Percentiles rank a stretch among this genome's conserved stretches.
phyloP scores from a whole-genome alignment of 2,797 vertebrate genomes.

The Nothura maculosa region DNA sequence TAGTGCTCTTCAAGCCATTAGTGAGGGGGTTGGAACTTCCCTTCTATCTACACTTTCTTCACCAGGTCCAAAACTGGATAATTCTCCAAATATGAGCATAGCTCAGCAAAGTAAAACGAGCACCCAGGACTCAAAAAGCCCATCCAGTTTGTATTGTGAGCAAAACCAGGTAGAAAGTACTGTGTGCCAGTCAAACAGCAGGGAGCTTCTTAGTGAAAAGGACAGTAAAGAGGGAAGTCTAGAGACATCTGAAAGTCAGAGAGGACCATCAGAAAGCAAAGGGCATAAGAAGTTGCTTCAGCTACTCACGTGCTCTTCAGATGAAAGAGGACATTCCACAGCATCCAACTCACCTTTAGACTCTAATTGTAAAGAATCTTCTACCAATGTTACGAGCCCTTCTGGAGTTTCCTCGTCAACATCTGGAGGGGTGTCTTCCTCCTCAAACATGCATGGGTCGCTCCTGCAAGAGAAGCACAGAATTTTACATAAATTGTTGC shows the following conservation, averaged over 20 bases:
- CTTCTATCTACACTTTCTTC: constrained; percentile 93
- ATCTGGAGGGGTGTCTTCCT: constrained; percentile 86
- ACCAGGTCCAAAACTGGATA: constrained; percentile 91
- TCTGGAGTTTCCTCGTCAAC: constrained; percentile 93
- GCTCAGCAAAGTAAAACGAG: constrained; percentile 84
- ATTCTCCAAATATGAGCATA: constrained; percentile 90
- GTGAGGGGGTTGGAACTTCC: constrained; percentile 95
- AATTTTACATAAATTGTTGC: constrained; percentile 97
- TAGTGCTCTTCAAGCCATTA: constrained; percentile 98
- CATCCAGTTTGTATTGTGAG: constrained; percentile 85
- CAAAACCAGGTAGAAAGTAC: constrained; percentile 88
- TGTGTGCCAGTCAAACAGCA: constrained; percentile 90
- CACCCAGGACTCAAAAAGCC: constrained; percentile 90
- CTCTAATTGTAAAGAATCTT: constrained; percentile 87
- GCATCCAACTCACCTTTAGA: constrained; percentile 84
- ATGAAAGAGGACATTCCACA: constrained; percentile 86
- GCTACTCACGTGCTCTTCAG: constrained; percentile 93
- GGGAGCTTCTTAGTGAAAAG: constrained; percentile 84
- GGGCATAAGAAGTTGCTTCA: constrained; percentile 96
- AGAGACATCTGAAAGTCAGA: constrained; percentile 82
- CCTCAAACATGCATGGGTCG: constrained; percentile 82
- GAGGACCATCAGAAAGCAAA: constrained; percentile 88
- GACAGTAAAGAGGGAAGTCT: constrained; percentile 81
- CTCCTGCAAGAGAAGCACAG: constrained; percentile 97
- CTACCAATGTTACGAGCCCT: constrained; percentile 88